These are phyloP conservation scores for Cydia splendana DNA, from an alignment of 1,140 invertebrate genomes.

Conservation along the genomic window DNA sequence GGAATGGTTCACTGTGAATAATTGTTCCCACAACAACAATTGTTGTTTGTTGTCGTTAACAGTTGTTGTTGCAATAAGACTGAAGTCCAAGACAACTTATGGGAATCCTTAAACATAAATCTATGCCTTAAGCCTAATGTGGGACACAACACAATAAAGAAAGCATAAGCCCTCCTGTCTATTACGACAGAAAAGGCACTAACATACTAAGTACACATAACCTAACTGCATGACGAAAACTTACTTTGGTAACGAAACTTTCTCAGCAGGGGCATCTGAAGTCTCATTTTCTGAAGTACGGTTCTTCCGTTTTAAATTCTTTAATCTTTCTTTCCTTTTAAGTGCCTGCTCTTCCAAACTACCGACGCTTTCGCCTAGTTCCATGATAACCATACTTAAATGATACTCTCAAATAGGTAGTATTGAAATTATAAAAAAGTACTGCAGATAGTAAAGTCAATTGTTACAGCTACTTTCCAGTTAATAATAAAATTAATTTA, in stretches of 20 bases:
- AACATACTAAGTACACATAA: conserved; percentile 14
- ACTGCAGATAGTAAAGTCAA: no score
- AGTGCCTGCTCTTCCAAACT: conserved; percentile 88
- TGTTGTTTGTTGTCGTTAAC: no score
- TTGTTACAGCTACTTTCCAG: no score
- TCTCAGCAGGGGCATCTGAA: conserved; percentile 46
- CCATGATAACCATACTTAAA: conserved; percentile 60
- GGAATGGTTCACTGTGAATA: no score
- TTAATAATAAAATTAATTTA: no score
- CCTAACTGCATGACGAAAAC: conserved; percentile 39
- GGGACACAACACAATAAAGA: no score
- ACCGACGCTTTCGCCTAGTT: conserved; percentile 80
- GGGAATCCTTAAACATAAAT: no score
- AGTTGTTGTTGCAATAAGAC: no score
- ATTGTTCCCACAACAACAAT: no score
- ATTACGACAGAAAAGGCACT: not conserved
- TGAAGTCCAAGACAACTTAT: no score
- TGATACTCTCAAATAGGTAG: conserved; percentile 28
- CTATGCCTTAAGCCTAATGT: no score
- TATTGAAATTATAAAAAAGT: no score
- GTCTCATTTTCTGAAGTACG: conserved; percentile 47
- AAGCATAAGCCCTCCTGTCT: not conserved
- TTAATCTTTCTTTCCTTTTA: conserved; percentile 89
- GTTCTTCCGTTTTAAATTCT: conserved; percentile 85
- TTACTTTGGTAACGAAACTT: conserved; percentile 80